Evolutionary conservation across 2,888 invertebrate genomes (phyloP), one percentile per base, ranked within the genome.

Genomic region (Anticlea derivata): DNA sequence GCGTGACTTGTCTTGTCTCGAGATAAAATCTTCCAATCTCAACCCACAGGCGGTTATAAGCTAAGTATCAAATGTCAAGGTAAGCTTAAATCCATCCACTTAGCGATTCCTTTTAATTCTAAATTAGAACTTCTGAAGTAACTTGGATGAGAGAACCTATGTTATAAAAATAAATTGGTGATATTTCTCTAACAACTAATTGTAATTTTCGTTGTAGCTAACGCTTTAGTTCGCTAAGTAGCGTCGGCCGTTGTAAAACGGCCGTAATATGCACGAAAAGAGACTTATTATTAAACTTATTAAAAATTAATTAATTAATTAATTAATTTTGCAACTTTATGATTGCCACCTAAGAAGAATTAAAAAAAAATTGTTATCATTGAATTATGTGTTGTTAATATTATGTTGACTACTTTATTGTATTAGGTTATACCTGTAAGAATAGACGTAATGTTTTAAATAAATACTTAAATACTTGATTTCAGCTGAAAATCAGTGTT

Each of bases 11-110:
- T 38, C 41, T 31, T 17, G 12, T 38, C 23, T 20, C 13, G 24
- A 30, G 45, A 57, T 54, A 48, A 64, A 58, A 70, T 73, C 64
- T 60, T 35, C 31, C 38, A 53, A 39, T 45, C 39, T 30, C 20
- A 50, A 44, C 43, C 22, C 27, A 39, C 43, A 39, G 29, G 39
- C 39, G 46, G 53, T 53, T 47, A 46, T 43, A 59, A 61, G 8
- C 24, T 70, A 61, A 68, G 65, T 68, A 63, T 74, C 64, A 65
- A 55, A 70, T 68, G 63, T 65, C 58, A 48, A n/a, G n/a, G n/a
- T n/a, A 64, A 58, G 55, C 33, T 77, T 76, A 73, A 73, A 78
- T 76, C 73, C 75, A 55, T 55, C 73, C 74, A n/a, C 73, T 60
- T 62, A 59, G 37, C 39, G 58, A 65, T 66, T 65, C 60, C 56